A percentile compares a stretch with the other conserved stretches of the same genome.
Conservation (phyloP, 2,797 vertebrate genomes). For the Periparus ater region DNA sequence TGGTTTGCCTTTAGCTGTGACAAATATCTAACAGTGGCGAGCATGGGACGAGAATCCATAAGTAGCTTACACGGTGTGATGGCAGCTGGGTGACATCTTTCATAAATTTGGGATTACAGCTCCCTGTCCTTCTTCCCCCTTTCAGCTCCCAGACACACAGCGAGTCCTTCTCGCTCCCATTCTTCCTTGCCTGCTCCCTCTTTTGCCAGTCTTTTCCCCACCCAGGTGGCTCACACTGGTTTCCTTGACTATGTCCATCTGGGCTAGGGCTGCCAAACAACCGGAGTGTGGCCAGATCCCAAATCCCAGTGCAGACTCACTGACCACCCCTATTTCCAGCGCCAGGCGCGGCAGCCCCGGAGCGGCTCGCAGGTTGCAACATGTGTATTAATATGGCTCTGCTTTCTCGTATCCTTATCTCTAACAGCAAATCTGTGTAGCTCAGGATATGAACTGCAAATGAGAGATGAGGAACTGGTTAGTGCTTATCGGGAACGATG, state of each 20-base stretch:
- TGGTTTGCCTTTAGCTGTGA: not conserved
- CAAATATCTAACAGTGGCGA: not conserved
- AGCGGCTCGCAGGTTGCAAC: not conserved
- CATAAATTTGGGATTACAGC: not conserved
- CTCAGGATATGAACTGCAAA: constrained; percentile 54
- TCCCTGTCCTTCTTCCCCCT: not conserved
- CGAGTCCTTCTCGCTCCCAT: rapidly evolving
- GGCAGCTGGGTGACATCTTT: not conserved
- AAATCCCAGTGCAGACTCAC: not conserved
- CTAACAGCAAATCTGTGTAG: constrained; percentile 20
- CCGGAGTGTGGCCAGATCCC: not conserved
- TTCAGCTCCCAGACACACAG: not conserved
- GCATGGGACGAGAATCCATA: not conserved
- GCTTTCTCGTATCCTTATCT: constrained; percentile 39
- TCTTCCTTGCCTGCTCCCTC: not conserved
- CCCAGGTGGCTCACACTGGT: not conserved
- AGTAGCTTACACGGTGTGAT: not conserved
- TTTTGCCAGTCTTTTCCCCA: not conserved
- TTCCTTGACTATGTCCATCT: not conserved
- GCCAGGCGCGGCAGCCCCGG: not conserved
- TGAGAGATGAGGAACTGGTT: constrained; percentile 48
- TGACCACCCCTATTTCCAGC: not conserved
- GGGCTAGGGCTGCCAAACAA: not conserved
- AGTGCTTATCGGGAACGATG: constrained; percentile 9
- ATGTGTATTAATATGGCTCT: not conserved